These are phyloP conservation scores for Dermatemys mawii DNA, from an alignment of 2,113 vertebrate genomes.

Conservation along the genomic window DNA sequence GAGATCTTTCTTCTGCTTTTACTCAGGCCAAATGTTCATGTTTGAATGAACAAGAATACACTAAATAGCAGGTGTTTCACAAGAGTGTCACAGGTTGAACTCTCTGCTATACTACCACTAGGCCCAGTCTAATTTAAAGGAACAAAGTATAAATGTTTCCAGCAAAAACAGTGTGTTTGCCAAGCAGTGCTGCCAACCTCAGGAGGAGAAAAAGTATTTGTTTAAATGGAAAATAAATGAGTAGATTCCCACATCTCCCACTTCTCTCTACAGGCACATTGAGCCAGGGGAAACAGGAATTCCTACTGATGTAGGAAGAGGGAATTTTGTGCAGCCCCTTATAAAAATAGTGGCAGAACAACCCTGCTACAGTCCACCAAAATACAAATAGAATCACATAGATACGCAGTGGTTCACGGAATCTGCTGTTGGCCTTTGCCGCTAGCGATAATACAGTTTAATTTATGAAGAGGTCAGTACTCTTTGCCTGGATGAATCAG, in stretches of 20 bases:
- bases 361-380: not conserved
- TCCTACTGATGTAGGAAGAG: not conserved
- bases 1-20: not conserved
- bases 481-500: not conserved
- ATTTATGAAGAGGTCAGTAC: not conserved
- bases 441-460: not conserved
- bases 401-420: not conserved
- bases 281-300: not conserved
- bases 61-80: not conserved
- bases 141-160: not conserved
- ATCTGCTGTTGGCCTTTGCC: not conserved
- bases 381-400: not conserved
- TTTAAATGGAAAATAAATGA: not conserved
- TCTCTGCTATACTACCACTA: not conserved
- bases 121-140: not conserved
- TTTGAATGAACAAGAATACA: not conserved
- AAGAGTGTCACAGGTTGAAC: not conserved
- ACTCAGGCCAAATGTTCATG: not conserved
- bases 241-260: not conserved
- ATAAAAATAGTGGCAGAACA: not conserved
- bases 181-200: not conserved
- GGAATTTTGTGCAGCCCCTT: not conserved
- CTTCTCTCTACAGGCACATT: not conserved
- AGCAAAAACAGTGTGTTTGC: not conserved
- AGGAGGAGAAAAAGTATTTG: too few relatives aligned